Evolutionary conservation across 1,140 invertebrate species (phyloP).

Genomic region (Caerostris darwini): DNA sequence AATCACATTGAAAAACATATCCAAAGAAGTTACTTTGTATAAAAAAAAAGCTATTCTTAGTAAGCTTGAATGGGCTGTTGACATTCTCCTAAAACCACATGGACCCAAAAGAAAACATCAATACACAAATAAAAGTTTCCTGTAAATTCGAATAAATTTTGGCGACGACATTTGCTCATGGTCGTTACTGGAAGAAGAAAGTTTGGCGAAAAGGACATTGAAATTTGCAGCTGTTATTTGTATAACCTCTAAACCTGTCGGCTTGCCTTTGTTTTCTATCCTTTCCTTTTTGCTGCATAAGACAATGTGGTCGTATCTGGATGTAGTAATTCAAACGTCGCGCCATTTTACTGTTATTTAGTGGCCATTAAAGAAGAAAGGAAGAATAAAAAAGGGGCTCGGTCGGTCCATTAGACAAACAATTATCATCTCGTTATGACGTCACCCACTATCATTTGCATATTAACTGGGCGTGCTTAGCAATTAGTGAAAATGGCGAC

Average conservation of each 20-base stretch:
- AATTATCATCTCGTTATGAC: slow-evolving; percentile 64
- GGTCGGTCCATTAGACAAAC: slow-evolving; percentile 37
- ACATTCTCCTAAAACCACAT: neutral
- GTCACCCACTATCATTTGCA: slow-evolving; percentile 39
- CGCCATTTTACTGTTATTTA: slow-evolving; percentile 17
- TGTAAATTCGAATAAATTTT: neutral
- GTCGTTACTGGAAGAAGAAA: neutral
- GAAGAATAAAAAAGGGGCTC: neutral
- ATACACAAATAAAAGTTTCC: neutral
- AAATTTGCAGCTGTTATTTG: slow-evolving; percentile 9
- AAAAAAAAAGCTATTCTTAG: too few species aligned
- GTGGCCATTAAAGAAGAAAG: slow-evolving; percentile 34
- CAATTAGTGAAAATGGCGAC: slow-evolving; percentile 22
- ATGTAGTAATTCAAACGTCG: neutral
- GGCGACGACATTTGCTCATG: neutral
- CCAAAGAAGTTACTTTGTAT: too few species aligned
- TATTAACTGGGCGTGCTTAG: slow-evolving; percentile 57
- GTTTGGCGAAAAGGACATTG: neutral
- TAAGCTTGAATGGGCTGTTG: neutral
- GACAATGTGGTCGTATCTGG: slow-evolving; percentile 17
- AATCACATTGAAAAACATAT: too few species aligned
- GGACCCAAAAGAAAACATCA: neutral
- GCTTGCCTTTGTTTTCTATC: slow-evolving; percentile 1
- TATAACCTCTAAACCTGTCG: slow-evolving; percentile 34
- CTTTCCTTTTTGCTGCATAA: neutral